Base-by-base conservation (phyloP, 2,113 vertebrate genomes). In the Piliocolobus tephrosceles region DNA sequence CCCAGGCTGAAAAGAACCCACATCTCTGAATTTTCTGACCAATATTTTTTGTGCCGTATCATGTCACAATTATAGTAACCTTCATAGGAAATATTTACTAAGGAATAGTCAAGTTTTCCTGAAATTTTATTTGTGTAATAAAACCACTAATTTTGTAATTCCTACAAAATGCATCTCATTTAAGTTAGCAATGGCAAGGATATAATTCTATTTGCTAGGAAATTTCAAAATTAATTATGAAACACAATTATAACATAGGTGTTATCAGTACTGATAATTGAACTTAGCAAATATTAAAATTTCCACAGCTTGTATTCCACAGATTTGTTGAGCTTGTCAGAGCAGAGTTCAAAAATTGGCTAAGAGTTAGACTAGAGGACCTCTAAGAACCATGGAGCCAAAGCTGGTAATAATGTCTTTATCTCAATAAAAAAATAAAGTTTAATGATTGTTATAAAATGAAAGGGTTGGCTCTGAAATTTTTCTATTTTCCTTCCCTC, bases 181-280 rank as follows among this genome's bases (percentile, higher is more conserved):
- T 94, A 76, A 96, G 88, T 88, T 72, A 80, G 16, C 55, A 93
- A 52, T 47, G 23, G 50, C 32, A 92, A 73, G 91, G 88, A 23
- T 38, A 66, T 70, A 90, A 84, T 92, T 95, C 20, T 91, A n/a
- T 76, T 86, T 87, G 89, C 22, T 5, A 64, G 86, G 61, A 86
- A 86, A 88, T 91, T 96, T 88, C 72, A 85, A 96, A 94, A 84
- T 86, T 89, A 96, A 92, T 35, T 66, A 25, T 64, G 66, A 47
- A 68, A 57, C n/a, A 87, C 72, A 78, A 78, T 82, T 78, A 73
- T 12, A 82, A 82, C 52, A 50, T 2, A 40, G 57, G 70, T 18
- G 40, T 90, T 86, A 32, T 61, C 17, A 91, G 13, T 57, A 43
- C 23, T 70, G 81, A 68, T 83, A 70, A 93, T 68, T 86, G 23